phyloP scores from a whole-genome alignment of 53 echinoderm and acorn worm genomes.

The Hippasteria phrygiana region DNA sequence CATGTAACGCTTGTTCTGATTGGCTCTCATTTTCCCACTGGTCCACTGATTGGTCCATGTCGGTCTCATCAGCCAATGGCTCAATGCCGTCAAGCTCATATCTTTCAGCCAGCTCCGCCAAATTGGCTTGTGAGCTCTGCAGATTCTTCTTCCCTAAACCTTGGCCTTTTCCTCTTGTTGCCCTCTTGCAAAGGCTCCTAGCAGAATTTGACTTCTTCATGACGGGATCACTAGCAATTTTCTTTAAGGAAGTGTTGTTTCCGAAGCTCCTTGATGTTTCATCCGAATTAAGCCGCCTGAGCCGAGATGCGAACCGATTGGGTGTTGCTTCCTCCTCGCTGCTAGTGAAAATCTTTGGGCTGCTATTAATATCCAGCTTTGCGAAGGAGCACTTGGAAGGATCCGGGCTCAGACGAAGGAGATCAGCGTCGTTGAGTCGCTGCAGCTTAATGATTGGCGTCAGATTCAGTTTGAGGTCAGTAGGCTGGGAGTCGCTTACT shows the following conservation, averaged over 20 bases:
- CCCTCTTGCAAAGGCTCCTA: background rate
- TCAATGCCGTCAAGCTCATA: constrained; percentile 90
- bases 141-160: constrained; percentile 28
- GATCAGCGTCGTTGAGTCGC: constrained; percentile 63
- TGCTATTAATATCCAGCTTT: constrained; percentile 68
- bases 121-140: constrained; percentile 73
- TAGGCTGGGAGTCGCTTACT: background rate
- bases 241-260: constrained; percentile 15
- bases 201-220: background rate
- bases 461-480: constrained; percentile 38
- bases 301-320: constrained; percentile 53
- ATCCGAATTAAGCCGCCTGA: constrained; percentile 67
- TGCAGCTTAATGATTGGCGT: constrained; percentile 90
- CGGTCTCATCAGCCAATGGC: constrained; percentile 80
- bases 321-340: constrained; percentile 59
- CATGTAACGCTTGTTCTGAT: constrained; percentile 17
- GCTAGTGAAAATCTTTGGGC: constrained; percentile 65
- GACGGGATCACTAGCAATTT: background rate
- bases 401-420: constrained; percentile 70
- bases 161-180: constrained; percentile 1
- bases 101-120: constrained; percentile 81
- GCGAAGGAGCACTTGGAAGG: constrained; percentile 48
- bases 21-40: constrained; percentile 20
- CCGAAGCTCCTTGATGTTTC: constrained; percentile 52
- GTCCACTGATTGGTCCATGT: constrained; percentile 69